Evolutionary conservation across 1,140 invertebrate species (phyloP).

Genomic region (Cheumatopsyche charites): DNA sequence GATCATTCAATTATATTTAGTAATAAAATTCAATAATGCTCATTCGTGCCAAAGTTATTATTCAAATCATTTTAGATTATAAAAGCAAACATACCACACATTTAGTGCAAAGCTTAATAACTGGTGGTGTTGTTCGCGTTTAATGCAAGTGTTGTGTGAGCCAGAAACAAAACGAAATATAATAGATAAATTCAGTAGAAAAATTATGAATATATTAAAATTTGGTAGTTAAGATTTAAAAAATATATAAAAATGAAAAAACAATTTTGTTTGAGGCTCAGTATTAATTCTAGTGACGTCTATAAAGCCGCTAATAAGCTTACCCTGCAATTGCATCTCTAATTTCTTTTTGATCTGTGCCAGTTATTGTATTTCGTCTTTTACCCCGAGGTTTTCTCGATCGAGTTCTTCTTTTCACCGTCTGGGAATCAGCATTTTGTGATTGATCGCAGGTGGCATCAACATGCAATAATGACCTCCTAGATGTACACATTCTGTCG

Average conservation of each 20-base stretch:
- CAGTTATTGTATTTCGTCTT: conserved; percentile 87
- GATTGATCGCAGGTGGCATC: conserved; percentile 57
- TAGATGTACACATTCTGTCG: conserved; percentile 81
- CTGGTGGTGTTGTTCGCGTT: conserved; percentile 45
- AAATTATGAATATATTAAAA: too few species aligned
- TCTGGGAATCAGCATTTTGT: conserved; percentile 60
- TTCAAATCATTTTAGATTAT: conserved; percentile 45
- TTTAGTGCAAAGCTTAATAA: conserved; percentile 46
- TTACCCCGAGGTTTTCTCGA: conserved; percentile 77
- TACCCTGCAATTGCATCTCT: conserved; percentile 78
- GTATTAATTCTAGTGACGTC: conserved; percentile 38
- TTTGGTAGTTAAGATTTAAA: too few species aligned
- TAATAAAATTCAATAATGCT: conserved; percentile 42
- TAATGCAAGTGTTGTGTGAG: conserved; percentile 38
- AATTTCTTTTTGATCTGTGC: conserved; percentile 86
- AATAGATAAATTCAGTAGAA: neutral
- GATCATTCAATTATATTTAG: conserved; percentile 45
- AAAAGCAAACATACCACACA: conserved; percentile 48
- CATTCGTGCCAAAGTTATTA: conserved; percentile 41
- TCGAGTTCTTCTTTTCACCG: conserved; percentile 72
- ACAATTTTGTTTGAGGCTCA: conserved; percentile 24
- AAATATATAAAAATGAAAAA: too few species aligned
- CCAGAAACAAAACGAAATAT: neutral
- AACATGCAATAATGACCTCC: conserved; percentile 77
- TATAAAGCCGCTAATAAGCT: conserved; percentile 61